Evolutionary conservation across 1,140 invertebrate species (phyloP).

Genomic region (Musca domestica): DNA sequence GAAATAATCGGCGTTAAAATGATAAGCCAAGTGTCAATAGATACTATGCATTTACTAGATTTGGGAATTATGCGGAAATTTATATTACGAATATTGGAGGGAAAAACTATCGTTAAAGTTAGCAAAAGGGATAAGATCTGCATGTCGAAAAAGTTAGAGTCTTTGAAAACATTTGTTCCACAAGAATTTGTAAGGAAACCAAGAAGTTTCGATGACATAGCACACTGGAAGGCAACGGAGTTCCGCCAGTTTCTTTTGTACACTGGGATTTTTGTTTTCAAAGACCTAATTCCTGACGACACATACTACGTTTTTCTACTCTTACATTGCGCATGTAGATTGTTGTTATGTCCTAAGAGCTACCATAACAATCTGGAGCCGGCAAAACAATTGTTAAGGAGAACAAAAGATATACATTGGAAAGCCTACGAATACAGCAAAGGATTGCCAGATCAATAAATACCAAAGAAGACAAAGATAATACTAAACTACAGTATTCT

Average conservation of each 20-base stretch:
- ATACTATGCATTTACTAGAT: constrained; percentile 30
- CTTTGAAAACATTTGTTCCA: constrained; percentile 19
- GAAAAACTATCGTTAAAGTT: constrained; percentile 15
- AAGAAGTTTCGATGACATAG: constrained; percentile 14
- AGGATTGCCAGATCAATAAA: no score
- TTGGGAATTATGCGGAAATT: constrained; percentile 30
- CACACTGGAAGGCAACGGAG: constrained; percentile 26
- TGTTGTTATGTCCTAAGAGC: no score
- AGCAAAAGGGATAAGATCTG: neutral
- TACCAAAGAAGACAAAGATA: no score
- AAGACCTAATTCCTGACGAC: no score
- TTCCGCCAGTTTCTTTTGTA: constrained; percentile 27
- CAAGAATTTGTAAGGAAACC: constrained; percentile 24
- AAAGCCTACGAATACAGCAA: no score
- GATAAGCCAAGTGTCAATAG: constrained; percentile 26
- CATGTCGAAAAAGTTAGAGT: constrained; percentile 21
- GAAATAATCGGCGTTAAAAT: constrained; percentile 26
- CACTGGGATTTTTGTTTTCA: constrained; percentile 4
- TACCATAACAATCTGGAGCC: constrained; percentile 18
- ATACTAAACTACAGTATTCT: no score
- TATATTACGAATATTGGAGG: constrained; percentile 16
- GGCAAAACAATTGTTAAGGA: neutral
- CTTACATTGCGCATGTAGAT: no score
- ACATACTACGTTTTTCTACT: no score
- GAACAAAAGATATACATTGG: no score